phyloP scores from a whole-genome alignment of 2,113 vertebrate species.

The Sitta europaea region DNA sequence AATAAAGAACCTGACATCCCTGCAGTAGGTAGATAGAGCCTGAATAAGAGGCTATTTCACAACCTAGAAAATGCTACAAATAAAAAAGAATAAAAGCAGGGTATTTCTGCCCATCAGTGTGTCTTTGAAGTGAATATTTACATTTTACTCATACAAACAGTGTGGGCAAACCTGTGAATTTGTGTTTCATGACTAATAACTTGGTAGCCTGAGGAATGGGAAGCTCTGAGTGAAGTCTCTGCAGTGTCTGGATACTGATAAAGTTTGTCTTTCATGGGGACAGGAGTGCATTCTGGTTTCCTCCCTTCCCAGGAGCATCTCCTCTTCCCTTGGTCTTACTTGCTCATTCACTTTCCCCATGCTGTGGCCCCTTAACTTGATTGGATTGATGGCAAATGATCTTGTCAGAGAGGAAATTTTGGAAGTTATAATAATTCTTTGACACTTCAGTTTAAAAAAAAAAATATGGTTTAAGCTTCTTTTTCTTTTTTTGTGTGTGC shows the following conservation, averaged over 20 bases:
- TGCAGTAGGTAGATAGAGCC: background rate
- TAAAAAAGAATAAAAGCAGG: background rate
- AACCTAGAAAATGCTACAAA: background rate
- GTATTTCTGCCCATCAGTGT: background rate
- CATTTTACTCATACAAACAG: background rate
- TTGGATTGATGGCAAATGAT: background rate
- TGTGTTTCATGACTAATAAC: background rate
- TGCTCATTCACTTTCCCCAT: background rate
- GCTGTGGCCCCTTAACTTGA: background rate
- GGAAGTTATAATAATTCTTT: background rate
- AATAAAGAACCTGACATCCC: background rate
- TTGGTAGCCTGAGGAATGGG: background rate
- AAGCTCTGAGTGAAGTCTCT: background rate
- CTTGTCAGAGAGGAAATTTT: background rate
- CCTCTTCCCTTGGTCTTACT: background rate
- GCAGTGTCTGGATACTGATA: background rate
- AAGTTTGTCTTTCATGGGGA: background rate
- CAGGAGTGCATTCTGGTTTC: background rate
- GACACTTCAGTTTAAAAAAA: background rate
- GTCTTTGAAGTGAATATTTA: background rate
- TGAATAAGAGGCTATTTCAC: background rate
- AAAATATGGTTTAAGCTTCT: background rate
- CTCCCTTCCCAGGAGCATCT: background rate
- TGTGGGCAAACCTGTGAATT: background rate
- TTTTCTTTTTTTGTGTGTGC: background rate